These are phyloP conservation scores for Bombus terrestris DNA, from an alignment of 1,140 invertebrate species.

Conservation along the genomic window DNA sequence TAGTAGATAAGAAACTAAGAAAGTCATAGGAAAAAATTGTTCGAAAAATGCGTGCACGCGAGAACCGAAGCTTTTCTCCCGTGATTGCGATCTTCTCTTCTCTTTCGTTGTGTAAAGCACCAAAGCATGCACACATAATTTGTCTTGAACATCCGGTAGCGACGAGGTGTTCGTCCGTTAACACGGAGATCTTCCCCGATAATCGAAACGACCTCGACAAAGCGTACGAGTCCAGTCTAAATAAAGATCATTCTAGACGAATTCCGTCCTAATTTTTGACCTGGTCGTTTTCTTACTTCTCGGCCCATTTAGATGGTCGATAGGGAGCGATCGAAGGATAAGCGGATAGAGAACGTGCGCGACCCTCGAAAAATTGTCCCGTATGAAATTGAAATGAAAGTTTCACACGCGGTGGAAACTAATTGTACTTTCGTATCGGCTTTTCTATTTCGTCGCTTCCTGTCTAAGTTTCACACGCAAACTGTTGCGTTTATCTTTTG, in stretches of 20 bases:
- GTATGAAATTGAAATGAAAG: constrained; percentile 14
- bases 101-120: background rate
- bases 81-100: background rate
- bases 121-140: constrained; percentile 22
- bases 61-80: background rate
- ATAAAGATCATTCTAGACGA: constrained; percentile 1
- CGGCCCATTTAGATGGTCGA: background rate
- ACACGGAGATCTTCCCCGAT: background rate
- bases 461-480: background rate
- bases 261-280: constrained; percentile 19
- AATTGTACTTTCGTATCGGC: background rate
- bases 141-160: background rate
- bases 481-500: background rate
- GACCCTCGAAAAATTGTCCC: background rate
- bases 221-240: background rate
- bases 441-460: background rate
- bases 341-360: background rate
- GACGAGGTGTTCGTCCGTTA: background rate
- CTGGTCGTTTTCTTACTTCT: background rate
- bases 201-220: background rate
- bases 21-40: background rate
- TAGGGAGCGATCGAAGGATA: background rate
- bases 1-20: background rate
- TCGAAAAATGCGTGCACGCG: background rate
- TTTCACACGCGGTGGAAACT: background rate